These are phyloP conservation scores for Pungitius pungitius DNA, from an alignment of 2,113 vertebrate genomes.

Conservation along the genomic window DNA sequence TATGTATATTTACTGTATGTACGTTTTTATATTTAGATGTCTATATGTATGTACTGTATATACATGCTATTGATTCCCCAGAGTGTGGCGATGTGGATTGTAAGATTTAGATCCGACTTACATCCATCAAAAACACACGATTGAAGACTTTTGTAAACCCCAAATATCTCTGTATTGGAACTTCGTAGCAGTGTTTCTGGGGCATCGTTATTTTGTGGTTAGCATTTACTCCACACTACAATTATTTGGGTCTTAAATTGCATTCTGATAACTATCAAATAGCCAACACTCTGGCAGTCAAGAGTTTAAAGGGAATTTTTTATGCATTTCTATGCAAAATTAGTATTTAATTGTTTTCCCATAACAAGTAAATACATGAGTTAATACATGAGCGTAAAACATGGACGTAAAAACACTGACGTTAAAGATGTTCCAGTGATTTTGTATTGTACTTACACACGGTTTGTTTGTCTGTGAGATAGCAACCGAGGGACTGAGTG, in stretches of 20 bases:
- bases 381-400: no score
- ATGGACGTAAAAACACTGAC: neutral
- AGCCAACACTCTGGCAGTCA: neutral
- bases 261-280: neutral
- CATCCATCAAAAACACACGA: slow-evolving; percentile 12
- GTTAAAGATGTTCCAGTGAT: neutral
- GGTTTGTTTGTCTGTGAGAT: neutral
- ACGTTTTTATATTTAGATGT: neutral
- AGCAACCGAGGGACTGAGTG: neutral
- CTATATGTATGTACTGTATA: neutral
- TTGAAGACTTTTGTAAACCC: slow-evolving; percentile 19
- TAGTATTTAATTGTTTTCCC: neutral
- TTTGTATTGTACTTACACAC: neutral
- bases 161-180: slow-evolving; percentile 18
- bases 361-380: no score
- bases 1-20: slow-evolving; percentile 25
- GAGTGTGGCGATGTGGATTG: slow-evolving; percentile 51
- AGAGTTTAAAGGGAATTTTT: neutral
- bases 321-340: neutral
- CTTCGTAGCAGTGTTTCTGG: slow-evolving; percentile 1
- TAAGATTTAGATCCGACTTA: slow-evolving; percentile 34
- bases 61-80: slow-evolving; percentile 61
- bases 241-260: neutral
- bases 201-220: slow-evolving; percentile 2
- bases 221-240: neutral